Base-by-base conservation (phyloP, 2,113 vertebrate species). In the Takifugu bimaculatus region DNA sequence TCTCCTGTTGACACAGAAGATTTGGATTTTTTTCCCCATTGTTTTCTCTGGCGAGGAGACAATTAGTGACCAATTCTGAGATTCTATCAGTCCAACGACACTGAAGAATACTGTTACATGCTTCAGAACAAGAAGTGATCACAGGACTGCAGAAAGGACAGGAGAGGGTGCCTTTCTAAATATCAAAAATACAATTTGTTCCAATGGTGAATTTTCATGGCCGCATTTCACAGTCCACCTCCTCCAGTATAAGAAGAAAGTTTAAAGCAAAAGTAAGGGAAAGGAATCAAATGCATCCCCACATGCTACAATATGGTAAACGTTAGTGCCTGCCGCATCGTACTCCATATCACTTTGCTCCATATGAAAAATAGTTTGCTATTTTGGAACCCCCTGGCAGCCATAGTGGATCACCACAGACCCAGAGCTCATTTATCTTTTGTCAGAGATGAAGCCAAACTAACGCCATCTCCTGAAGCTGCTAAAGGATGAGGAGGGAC, bases 321-420 rank as follows among this genome's bases (percentile, higher is more conserved):
- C 89, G 93, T 86, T 92, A 90, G 92, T 91, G 93, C 93, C 94
- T 94, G 93, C 93, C 93, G 93, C 93, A 92, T 93, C 89, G 91
- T 90, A 92, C 93, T 93, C 93, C 92, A 87, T 91, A 94, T 96
- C 94, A 94, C 93, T 93, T 93, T 90, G 93, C 92, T 93, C 89
- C 92, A 92, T 93, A 94, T 97, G 96, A 98, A 98, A 96, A 98
- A 98, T 97, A 95, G 95, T 97, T 96, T 97, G 94, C 94, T 98
- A 98, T 98, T 97, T 98, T 96, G 92, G 95, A 97, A 96, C 91
- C 94, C 94, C 94, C 94, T 95, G 94, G 94, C 95, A 97, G 94
- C 93, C 92, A 92, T 88, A 93, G 93, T 93, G 92, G 94, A 94
- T 93, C 92, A 93, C 95, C 89, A 82, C 93, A 93, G 95, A 94